Conservation (phyloP, 2,888 invertebrate species). For the Hemicrepidius hirtus region DNA sequence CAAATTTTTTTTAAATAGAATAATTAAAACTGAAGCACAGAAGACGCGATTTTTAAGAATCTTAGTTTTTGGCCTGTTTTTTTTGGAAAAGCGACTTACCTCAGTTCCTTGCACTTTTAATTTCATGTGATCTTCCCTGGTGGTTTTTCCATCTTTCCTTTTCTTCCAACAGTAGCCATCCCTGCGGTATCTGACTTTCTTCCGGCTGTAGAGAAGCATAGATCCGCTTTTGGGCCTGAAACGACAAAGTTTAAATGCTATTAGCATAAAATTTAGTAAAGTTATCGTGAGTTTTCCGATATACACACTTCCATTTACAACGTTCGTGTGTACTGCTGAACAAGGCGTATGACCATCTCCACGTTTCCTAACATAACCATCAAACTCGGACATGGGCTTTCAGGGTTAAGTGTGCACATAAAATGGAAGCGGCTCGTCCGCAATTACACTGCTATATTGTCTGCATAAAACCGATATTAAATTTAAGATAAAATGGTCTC, state of each 20-base stretch:
- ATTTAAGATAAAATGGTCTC: slow-evolving; percentile 59
- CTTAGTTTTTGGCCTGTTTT: no score
- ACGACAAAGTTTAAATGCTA: slow-evolving; percentile 59
- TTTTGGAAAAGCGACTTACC: slow-evolving; percentile 74
- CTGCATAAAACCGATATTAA: slow-evolving; percentile 64
- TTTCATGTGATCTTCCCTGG: slow-evolving; percentile 99
- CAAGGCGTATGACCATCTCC: slow-evolving; percentile 42
- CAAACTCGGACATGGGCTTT: slow-evolving; percentile 55
- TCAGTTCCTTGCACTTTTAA: slow-evolving; percentile 97
- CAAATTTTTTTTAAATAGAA: no score
- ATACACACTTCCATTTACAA: slow-evolving; percentile 10
- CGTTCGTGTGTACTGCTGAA: slow-evolving; percentile 25
- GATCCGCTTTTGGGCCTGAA: slow-evolving; percentile 97
- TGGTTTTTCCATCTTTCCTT: slow-evolving; percentile 97
- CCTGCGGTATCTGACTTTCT: slow-evolving; percentile 95
- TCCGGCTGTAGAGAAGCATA: slow-evolving; percentile 95
- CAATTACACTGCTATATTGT: slow-evolving; percentile 61
- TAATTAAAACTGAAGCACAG: no score
- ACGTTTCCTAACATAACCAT: slow-evolving; percentile 52
- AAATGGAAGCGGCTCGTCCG: slow-evolving; percentile 60
- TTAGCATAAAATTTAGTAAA: slow-evolving; percentile 30
- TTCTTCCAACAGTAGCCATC: slow-evolving; percentile 99
- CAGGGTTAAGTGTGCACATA: slow-evolving; percentile 56
- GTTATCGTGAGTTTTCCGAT: slow-evolving; percentile 29
- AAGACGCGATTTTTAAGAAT: no score